Evolutionary conservation across 2,888 invertebrate species (phyloP).

Genomic region (Anaspis maculata): DNA sequence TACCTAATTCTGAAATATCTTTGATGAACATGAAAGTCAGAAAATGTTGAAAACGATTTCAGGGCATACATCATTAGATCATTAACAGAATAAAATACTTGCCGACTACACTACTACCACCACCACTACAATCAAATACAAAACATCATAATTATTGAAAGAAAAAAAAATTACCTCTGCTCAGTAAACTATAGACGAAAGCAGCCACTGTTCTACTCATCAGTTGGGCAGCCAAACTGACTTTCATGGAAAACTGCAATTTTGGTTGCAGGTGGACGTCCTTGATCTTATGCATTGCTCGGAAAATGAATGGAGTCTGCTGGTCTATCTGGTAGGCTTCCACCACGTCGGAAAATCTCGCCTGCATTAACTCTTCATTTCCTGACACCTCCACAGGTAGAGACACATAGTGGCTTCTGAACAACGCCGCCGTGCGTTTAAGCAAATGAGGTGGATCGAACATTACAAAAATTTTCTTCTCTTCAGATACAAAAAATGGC

Average conservation of each 20-base stretch:
- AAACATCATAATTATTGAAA: too few species aligned
- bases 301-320: conserved; percentile 10
- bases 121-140: too few species aligned
- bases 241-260: conserved; percentile 19
- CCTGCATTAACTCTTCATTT: conserved; percentile 3
- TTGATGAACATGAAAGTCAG: too few species aligned
- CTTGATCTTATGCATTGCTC: conserved; percentile 13
- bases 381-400: neutral
- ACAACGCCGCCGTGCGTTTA: conserved; percentile 7
- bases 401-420: conserved; percentile 3
- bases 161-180: too few species aligned
- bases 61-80: too few species aligned
- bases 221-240: conserved; percentile 18
- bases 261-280: conserved; percentile 15
- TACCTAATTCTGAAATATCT: too few species aligned
- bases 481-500: conserved; percentile 2
- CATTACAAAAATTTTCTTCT: conserved; percentile 4
- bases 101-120: too few species aligned
- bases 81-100: too few species aligned
- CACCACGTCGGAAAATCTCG: conserved; percentile 7
- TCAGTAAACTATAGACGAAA: conserved; percentile 9
- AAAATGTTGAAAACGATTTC: too few species aligned
- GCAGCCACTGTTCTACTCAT: conserved; percentile 15
- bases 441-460: conserved; percentile 7
- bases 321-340: conserved; percentile 10